A percentile compares a stretch with the other conserved stretches of the same genome.
Conservation (phyloP, 1,140 invertebrate genomes). For the Macrocentrus cingulum region DNA sequence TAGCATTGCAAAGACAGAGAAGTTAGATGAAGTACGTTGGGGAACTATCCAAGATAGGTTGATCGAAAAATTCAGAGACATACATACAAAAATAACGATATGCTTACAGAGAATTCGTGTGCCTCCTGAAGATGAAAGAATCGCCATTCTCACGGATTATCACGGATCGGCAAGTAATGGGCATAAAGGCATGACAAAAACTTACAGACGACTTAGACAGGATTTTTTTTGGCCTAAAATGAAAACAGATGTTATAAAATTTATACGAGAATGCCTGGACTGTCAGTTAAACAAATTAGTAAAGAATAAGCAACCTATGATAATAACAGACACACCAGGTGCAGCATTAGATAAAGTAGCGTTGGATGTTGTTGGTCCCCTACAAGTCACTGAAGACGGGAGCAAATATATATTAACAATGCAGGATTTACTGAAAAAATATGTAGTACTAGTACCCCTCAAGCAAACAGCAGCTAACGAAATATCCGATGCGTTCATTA, state of each 20-base stretch:
- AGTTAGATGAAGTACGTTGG: conserved; percentile 16
- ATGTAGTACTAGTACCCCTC: conserved; percentile 11
- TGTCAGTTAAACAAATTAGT: conserved; percentile 15
- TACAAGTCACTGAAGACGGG: not conserved
- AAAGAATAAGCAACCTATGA: conserved; percentile 12
- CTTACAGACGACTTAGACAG: conserved; percentile 5
- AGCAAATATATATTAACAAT: conserved; percentile 11
- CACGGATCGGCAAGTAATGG: conserved; percentile 2
- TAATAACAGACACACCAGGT: conserved; percentile 16
- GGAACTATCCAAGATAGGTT: not conserved
- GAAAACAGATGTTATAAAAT: conserved; percentile 5
- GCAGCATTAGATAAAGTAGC: conserved; percentile 18
- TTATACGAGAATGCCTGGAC: conserved; percentile 15
- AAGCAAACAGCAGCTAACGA: conserved; percentile 1
- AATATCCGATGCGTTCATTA: conserved; percentile 8
- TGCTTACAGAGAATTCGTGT: conserved; percentile 3
- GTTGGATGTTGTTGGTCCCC: conserved; percentile 21
- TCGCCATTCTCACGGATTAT: conserved; percentile 1
- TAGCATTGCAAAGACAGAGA: conserved; percentile 14
- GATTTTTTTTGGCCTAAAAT: conserved; percentile 11
- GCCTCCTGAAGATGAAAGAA: not conserved
- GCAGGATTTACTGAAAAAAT: conserved; percentile 5
- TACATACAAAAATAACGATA: conserved; percentile 1
- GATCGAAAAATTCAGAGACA: not conserved
- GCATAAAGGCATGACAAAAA: conserved; percentile 17